These are phyloP conservation scores for Poecilia wingei DNA, from an alignment of 2,797 vertebrate genomes.

Conservation along the genomic window DNA sequence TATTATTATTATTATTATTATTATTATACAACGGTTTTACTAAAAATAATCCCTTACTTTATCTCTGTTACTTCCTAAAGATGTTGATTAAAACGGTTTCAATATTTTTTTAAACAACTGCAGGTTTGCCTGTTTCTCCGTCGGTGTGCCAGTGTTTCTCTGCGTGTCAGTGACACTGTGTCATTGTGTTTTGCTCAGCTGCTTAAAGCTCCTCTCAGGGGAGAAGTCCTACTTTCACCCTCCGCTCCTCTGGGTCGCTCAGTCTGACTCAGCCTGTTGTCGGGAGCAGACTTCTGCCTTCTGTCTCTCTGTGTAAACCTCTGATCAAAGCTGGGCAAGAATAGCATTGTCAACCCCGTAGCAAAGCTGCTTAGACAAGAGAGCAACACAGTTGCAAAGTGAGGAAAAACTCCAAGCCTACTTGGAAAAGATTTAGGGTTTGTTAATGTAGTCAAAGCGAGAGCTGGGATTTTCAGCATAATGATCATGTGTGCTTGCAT, in stretches of 20 bases:
- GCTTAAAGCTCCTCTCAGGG: slow-evolving; percentile 55
- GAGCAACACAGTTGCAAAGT: slow-evolving; percentile 35
- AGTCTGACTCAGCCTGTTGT: slow-evolving; percentile 45
- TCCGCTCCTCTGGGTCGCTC: slow-evolving; percentile 36
- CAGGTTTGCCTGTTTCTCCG: neutral
- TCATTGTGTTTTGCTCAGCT: slow-evolving; percentile 48
- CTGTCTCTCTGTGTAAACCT: slow-evolving; percentile 47
- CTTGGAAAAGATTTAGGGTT: slow-evolving; percentile 24
- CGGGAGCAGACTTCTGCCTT: slow-evolving; percentile 41
- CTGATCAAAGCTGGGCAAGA: slow-evolving; percentile 70
- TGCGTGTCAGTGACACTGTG: slow-evolving; percentile 33
- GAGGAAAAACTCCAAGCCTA: slow-evolving; percentile 19
- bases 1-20: neutral
- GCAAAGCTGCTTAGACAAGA: slow-evolving; percentile 55
- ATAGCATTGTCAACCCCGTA: slow-evolving; percentile 51
- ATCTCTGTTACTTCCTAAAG: neutral
- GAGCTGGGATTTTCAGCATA: slow-evolving; percentile 15
- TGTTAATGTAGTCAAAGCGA: slow-evolving; percentile 11
- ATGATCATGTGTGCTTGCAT: neutral
- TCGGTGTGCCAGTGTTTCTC: slow-evolving; percentile 13
- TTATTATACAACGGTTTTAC: slow-evolving; percentile 11
- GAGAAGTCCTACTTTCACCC: slow-evolving; percentile 66
- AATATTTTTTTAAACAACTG: neutral
- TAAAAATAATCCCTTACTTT: neutral
- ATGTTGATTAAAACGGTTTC: neutral